Base-by-base conservation (phyloP, 2,797 vertebrate species). In the Myotis planiceps region DNA sequence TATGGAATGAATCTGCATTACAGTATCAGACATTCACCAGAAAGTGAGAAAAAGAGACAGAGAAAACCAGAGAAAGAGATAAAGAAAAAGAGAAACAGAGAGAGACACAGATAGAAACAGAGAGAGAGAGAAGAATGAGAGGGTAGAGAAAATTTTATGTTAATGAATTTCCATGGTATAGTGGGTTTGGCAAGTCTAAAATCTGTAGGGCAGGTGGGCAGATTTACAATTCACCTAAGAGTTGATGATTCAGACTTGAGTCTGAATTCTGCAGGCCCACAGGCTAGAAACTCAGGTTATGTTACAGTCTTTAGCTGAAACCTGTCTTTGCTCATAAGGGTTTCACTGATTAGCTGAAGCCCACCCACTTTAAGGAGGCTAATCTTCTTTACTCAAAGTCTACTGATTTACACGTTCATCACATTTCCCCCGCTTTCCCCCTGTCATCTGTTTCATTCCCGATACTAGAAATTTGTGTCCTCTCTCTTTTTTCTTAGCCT, bases 391-490 rank as follows among this genome's bases (percentile, higher is more conserved):
- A 32, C 45, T 42, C 18, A 69, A 42, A 55, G 13, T 45, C 12
- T n/a, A 27, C 23, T 27, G 15, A 60, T 16, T 42, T 60, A 75
- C 60, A 58, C 25, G 21, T 53, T 49, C 72, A 42, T 53, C 25
- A 15, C 15, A 60, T 60, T 29, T 29, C 58, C 5, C 2, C 5
- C 13, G 2, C 5, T 1, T 14, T 1, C 12, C 1, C 27, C 13
- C 58, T 3, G 27, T 29, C 27, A 60, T 16, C 21, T 47, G 21
- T 60, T 58, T 37, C n/a, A 60, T 71, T 80, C 34, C 76, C 47
- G n/a, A n/a, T 18, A n/a, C 25, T 78, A 78, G 29, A 53, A 39
- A 66, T 53, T 39, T 53, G 27, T 53, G 45, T 65, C 71, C 25
- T 23, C 2, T 63, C 45, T 76, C 32, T 42, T 42, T 78, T 78